These are phyloP conservation scores for Epirrhoe tristata DNA, from an alignment of 2,888 invertebrate species.

Conservation along the genomic window DNA sequence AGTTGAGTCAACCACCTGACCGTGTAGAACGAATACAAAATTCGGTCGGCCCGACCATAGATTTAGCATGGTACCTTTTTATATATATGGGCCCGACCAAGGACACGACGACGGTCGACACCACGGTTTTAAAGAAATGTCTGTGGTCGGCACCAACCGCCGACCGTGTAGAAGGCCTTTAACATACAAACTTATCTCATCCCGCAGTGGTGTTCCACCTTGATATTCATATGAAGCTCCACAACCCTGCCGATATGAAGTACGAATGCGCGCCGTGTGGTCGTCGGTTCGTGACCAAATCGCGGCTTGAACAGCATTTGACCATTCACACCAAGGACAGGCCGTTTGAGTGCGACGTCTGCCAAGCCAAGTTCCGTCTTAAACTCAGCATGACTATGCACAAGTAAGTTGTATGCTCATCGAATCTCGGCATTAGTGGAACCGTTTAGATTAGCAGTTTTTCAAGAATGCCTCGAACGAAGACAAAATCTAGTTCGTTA, in stretches of 20 bases:
- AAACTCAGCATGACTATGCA: constrained; percentile 59
- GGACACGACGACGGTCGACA: too few species aligned
- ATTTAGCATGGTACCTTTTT: too few species aligned
- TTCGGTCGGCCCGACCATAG: too few species aligned
- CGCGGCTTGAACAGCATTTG: constrained; percentile 60
- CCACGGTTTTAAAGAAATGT: too few species aligned
- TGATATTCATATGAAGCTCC: constrained; percentile 57
- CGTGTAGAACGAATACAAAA: too few species aligned
- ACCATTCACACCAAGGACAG: constrained; percentile 66
- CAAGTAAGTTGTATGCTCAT: constrained; percentile 56
- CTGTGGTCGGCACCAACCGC: too few species aligned
- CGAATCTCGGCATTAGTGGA: not conserved
- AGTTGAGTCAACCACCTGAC: too few species aligned
- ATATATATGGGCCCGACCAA: too few species aligned
- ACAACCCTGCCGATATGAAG: constrained; percentile 55
- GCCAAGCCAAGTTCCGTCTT: constrained; percentile 64
- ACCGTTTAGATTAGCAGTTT: too few species aligned
- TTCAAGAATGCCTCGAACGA: too few species aligned
- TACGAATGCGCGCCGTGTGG: constrained; percentile 65
- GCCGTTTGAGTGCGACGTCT: constrained; percentile 64
- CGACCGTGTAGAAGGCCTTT: too few species aligned
- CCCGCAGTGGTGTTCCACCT: constrained; percentile 60
- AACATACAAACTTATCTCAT: not conserved
- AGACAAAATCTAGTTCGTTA: too few species aligned
- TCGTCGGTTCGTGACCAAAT: constrained; percentile 60